Conservation (phyloP, 1,140 invertebrate species). For the Caenorhabditis remanei region DNA sequence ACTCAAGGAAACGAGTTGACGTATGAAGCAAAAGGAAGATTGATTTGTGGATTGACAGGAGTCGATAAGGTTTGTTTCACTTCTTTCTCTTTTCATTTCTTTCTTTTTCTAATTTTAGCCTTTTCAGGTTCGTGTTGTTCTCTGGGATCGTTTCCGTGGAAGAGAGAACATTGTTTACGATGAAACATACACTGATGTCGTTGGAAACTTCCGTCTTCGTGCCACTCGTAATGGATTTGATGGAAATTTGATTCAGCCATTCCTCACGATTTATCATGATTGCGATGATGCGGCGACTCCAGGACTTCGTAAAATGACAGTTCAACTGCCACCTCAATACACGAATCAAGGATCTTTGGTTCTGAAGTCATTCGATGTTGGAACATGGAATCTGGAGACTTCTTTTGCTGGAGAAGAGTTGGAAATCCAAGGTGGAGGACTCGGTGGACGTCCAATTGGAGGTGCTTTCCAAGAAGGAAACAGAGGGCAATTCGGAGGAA, state of each 20-base stretch:
- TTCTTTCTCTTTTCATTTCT: neutral
- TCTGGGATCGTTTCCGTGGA: constrained; percentile 49
- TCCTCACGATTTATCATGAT: constrained; percentile 41
- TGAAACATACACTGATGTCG: constrained; percentile 39
- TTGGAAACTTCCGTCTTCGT: constrained; percentile 46
- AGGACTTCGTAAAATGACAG: constrained; percentile 49
- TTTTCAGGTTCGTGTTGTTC: constrained; percentile 47
- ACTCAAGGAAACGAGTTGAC: neutral
- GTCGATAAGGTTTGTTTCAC: constrained; percentile 29
- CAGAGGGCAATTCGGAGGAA: constrained; percentile 43
- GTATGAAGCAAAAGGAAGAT: constrained; percentile 48
- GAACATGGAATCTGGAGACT: constrained; percentile 49
- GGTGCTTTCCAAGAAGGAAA: constrained; percentile 28
- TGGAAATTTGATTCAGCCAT: constrained; percentile 50
- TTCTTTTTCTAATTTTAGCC: constrained; percentile 1
- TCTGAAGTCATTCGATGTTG: constrained; percentile 44
- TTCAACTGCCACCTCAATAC: constrained; percentile 46
- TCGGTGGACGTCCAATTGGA: constrained; percentile 22
- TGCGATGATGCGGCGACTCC: constrained; percentile 34
- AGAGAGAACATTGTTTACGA: constrained; percentile 27
- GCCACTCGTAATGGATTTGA: constrained; percentile 16
- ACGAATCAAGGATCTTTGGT: constrained; percentile 42
- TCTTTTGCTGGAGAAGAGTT: constrained; percentile 51
- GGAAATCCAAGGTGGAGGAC: constrained; percentile 27
- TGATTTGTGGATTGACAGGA: constrained; percentile 44